Evolutionary conservation across 2,888 invertebrate genomes (phyloP).

Genomic region (Tryphoninae sp.): DNA sequence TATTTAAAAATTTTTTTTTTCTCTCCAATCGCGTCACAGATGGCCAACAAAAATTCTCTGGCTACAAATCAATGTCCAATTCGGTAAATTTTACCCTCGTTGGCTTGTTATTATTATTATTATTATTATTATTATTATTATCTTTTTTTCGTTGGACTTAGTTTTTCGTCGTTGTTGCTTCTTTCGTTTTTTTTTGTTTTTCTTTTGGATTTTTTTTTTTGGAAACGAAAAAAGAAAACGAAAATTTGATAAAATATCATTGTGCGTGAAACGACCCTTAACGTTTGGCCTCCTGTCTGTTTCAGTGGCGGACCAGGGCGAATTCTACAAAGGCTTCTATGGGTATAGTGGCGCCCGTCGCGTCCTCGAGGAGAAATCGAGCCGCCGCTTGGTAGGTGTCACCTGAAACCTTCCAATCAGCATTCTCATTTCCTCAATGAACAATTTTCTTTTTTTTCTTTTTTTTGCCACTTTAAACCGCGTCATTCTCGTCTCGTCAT

Average conservation of each 20-base stretch:
- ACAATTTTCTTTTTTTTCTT: conserved; percentile 21
- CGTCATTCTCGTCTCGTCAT: neutral
- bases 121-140: too few species aligned
- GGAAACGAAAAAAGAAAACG: conserved; percentile 16
- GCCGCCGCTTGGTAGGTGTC: conserved; percentile 88
- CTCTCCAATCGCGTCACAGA: conserved; percentile 9
- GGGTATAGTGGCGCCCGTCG: conserved; percentile 88
- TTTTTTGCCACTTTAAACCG: conserved; percentile 6
- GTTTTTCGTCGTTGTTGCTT: conserved; percentile 52
- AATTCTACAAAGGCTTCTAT: conserved; percentile 93
- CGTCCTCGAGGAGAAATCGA: conserved; percentile 85
- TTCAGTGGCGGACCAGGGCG: conserved; percentile 89
- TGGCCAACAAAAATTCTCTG: conserved; percentile 7
- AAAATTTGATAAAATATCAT: conserved; percentile 39
- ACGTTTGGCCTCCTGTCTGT: conserved; percentile 83
- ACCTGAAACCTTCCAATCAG: conserved; percentile 72
- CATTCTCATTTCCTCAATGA: conserved; percentile 56
- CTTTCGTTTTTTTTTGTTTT: conserved; percentile 27
- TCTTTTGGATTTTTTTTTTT: conserved; percentile 27
- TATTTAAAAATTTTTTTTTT: conserved; percentile 21
- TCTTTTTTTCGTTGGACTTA: conserved; percentile 50
- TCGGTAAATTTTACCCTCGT: conserved; percentile 48
- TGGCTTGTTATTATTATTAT: neutral
- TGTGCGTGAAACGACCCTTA: conserved; percentile 72
- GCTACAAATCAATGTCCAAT: conserved; percentile 47